Percentiles rank a stretch among this genome's conserved stretches.
phyloP scores from a whole-genome alignment of 1,140 invertebrate species.

The Dreissena rostriformis region DNA sequence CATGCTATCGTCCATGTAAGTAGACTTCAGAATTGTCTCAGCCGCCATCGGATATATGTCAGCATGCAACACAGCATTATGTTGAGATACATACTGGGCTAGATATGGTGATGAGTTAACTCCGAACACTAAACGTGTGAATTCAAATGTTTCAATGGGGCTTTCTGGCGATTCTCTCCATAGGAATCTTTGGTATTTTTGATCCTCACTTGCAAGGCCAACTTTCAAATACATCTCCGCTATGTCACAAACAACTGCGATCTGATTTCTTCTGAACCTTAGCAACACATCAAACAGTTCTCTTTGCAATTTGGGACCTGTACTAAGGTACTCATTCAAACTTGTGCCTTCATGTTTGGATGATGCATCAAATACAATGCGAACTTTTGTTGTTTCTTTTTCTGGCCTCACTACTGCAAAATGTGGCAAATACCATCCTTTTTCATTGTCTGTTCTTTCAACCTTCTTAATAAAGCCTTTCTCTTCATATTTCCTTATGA shows the following conservation, averaged over 20 bases:
- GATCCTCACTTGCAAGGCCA: too few relatives aligned
- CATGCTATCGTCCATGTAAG: slow-evolving; percentile 58
- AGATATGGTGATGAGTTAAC: slow-evolving; percentile 36
- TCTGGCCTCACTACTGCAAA: slow-evolving; percentile 44
- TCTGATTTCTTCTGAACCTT: too few relatives aligned
- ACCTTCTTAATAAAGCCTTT: slow-evolving; percentile 11
- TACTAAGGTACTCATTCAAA: slow-evolving; percentile 9
- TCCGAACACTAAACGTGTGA: slow-evolving; percentile 48
- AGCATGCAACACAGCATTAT: slow-evolving; percentile 15
- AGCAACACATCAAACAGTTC: slow-evolving; percentile 4
- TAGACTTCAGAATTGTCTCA: slow-evolving; percentile 52
- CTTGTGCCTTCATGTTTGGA: slow-evolving; percentile 3
- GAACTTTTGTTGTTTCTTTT: slow-evolving; percentile 36
- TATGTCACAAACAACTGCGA: too few relatives aligned
- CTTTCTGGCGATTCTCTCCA: too few relatives aligned
- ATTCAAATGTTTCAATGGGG: slow-evolving; percentile 37
- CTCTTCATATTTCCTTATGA: not conserved
- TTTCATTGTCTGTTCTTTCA: not conserved
- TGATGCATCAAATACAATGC: slow-evolving; percentile 31
- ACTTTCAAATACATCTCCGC: too few relatives aligned
- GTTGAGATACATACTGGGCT: slow-evolving; percentile 29
- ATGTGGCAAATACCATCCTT: slow-evolving; percentile 55
- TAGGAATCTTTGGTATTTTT: too few relatives aligned
- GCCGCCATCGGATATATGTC: slow-evolving; percentile 19
- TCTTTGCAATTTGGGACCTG: slow-evolving; percentile 8